phyloP scores from a whole-genome alignment of 2,797 vertebrate genomes.

The Sphaeramia orbicularis region DNA sequence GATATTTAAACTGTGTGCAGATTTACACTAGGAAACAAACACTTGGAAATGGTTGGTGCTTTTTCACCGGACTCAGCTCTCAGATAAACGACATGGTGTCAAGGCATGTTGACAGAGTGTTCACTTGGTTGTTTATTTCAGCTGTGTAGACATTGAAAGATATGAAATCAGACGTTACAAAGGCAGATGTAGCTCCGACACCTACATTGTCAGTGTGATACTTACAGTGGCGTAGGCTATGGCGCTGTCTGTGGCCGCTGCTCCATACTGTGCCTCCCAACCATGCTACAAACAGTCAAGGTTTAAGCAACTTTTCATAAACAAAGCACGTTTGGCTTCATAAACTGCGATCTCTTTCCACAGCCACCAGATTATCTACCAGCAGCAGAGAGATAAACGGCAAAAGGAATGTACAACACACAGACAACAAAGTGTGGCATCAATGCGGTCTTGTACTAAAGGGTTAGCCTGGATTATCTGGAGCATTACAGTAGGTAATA shows the following conservation, averaged over 20 bases:
- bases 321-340: neutral
- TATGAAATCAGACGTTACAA: slow-evolving; percentile 18
- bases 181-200: neutral
- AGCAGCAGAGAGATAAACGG: neutral
- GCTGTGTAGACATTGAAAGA: slow-evolving; percentile 53
- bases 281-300: slow-evolving; percentile 61
- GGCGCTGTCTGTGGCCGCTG: slow-evolving; percentile 57
- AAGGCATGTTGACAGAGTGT: no score
- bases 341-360: slow-evolving; percentile 35
- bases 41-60: no score
- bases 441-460: no score
- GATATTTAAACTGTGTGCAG: no score
- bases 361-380: slow-evolving; percentile 20
- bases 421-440: no score
- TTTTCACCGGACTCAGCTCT: no score
- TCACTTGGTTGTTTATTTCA: slow-evolving; percentile 45
- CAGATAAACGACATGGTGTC: no score
- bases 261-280: slow-evolving; percentile 56
- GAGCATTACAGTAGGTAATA: no score
- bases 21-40: no score
- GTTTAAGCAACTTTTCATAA: slow-evolving; percentile 27
- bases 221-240: slow-evolving; percentile 81
- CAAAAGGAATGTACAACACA: neutral
- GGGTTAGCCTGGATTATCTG: no score
- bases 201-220: slow-evolving; percentile 22